phyloP scores from a whole-genome alignment of 1,140 invertebrate species.

The Calliphora vicina region DNA sequence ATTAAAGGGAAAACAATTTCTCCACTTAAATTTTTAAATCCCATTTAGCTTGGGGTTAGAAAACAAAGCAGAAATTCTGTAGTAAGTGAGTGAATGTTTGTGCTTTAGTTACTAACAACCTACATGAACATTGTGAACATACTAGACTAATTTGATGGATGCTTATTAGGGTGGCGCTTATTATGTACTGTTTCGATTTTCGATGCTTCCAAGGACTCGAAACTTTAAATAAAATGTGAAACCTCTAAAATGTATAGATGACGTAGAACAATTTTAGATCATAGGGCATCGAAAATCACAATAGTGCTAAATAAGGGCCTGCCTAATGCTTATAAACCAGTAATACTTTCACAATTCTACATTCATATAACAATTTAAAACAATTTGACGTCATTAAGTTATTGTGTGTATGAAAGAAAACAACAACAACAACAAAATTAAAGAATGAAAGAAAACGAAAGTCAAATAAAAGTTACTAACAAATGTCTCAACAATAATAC shows the following conservation, averaged over 20 bases:
- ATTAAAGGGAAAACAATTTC: neutral
- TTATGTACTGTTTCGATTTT: too few relatives aligned
- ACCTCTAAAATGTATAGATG: too few relatives aligned
- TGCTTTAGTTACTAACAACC: neutral
- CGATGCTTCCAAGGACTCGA: too few relatives aligned
- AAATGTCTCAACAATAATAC: neutral
- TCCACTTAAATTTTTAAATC: neutral
- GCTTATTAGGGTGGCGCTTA: too few relatives aligned
- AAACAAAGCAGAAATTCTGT: neutral
- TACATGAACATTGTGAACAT: too few relatives aligned
- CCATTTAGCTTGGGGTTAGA: neutral
- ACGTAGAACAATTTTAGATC: too few relatives aligned
- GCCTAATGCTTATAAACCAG: too few relatives aligned
- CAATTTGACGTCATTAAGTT: constrained; percentile 5
- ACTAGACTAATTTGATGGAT: too few relatives aligned
- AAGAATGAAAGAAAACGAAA: neutral
- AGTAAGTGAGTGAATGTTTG: neutral
- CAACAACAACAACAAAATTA: neutral
- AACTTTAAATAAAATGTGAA: too few relatives aligned
- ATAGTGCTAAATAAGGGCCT: too few relatives aligned
- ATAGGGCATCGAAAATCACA: too few relatives aligned
- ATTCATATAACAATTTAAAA: neutral
- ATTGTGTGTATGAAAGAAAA: neutral
- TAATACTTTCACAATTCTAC: neutral
- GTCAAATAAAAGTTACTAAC: neutral